Base-by-base conservation (phyloP, 2,888 invertebrate species). In the Quadriops clusia region DNA sequence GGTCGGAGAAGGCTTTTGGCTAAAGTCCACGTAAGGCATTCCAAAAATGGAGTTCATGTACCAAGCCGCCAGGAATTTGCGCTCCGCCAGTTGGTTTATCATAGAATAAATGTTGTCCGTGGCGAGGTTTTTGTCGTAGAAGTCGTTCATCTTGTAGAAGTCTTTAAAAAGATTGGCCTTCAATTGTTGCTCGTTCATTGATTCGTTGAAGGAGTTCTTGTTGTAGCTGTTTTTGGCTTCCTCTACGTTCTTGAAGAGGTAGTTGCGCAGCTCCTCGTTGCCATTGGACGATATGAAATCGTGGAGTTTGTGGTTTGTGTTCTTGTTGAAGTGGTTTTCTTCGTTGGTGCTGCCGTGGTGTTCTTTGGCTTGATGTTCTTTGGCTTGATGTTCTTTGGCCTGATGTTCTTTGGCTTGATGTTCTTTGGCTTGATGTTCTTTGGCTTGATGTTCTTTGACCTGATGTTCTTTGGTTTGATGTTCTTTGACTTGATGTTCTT, bases 61-160 rank as follows among this genome's bases (percentile, higher is more conserved):
- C 58, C 64, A 59, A 2, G 61, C 59, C 8, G 62, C 58, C 34
- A 64, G 42, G 34, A 64, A 59, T 43, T 63, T 63, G 35, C 59
- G 61, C 39, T 64, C 63, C 26, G 58, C 54, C 30, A 63, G 45
- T 41, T 56, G 56, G 36, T 61, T 58, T 26, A 63, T 55, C 49
- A 61, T 56, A 9, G 58, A 53, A 42, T 58, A 58, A 17, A 61
- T 49, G 34, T 56, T 56, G 17, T 58, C 56, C 16, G 49, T 44
- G 17, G 51, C 39, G 11, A 48, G 37, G 24, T 49, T 49, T 36
- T 50, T 48, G 29, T 54, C 54, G 41, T 52, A 51, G 18, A 50
- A 34, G 34, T 54, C 51, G 30, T 43, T 45, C 20, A 48, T 44
- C 38, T 55, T 54, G 38, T 51, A 50, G 17, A 53, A 47, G 37